Evolutionary conservation across 2,888 invertebrate species (phyloP).

Genomic region (Iselma pallidipennis): DNA sequence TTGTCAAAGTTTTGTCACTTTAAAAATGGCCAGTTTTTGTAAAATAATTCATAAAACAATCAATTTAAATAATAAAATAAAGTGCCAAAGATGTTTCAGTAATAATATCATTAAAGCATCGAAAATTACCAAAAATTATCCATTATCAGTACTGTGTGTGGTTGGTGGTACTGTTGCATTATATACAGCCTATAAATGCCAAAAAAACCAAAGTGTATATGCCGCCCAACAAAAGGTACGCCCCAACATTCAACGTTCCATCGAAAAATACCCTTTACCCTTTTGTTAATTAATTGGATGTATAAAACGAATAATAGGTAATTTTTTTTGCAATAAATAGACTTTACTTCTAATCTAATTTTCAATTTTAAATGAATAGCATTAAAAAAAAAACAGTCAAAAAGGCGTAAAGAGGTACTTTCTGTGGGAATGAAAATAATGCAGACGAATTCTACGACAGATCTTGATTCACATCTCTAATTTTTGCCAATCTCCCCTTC

Average conservation of each 20-base stretch:
- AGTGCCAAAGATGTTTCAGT: slow-evolving; percentile 13
- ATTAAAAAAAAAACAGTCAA: no score
- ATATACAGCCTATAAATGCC: slow-evolving; percentile 55
- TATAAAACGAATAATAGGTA: no score
- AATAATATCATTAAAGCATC: slow-evolving; percentile 2
- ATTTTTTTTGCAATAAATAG: no score
- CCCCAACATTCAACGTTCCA: background rate
- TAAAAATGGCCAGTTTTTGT: slow-evolving; percentile 23
- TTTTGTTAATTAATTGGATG: no score
- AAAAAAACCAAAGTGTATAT: slow-evolving; percentile 55
- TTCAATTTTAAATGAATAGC: no score
- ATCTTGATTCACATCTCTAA: no score
- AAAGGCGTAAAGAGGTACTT: no score
- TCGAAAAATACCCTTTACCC: background rate
- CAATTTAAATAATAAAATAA: slow-evolving; percentile 12
- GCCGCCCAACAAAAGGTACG: slow-evolving; percentile 59
- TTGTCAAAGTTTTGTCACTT: background rate
- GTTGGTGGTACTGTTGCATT: slow-evolving; percentile 57
- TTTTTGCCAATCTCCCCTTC: no score
- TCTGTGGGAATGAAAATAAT: no score
- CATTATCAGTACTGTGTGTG: slow-evolving; percentile 33
- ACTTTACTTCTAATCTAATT: no score
- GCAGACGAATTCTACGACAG: no score
- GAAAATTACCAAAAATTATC: slow-evolving; percentile 16
- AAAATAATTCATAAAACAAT: slow-evolving; percentile 12